Percentiles rank a stretch among this genome's conserved stretches.
phyloP scores from a whole-genome alignment of 2,113 vertebrate genomes.

The Chaenogobius annularis region DNA sequence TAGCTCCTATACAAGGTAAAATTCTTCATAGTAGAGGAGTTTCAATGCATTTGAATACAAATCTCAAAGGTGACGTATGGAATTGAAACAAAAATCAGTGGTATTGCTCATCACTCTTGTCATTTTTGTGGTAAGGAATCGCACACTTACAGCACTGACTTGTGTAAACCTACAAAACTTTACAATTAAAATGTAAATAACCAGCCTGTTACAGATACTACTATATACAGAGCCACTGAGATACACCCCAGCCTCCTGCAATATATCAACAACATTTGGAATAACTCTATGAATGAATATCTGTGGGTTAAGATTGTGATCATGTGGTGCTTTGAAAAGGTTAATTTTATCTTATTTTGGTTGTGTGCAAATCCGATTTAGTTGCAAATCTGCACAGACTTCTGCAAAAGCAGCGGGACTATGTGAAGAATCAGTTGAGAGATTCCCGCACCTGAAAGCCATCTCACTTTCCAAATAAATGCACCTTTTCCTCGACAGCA shows the following conservation, averaged over 20 bases:
- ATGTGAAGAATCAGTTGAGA: constrained; percentile 32
- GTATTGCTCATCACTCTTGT: not conserved
- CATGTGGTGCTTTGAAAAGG: constrained; percentile 8
- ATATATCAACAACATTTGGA: not conserved
- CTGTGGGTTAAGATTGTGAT: constrained; percentile 16
- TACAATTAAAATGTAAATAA: too few relatives aligned
- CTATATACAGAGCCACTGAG: not conserved
- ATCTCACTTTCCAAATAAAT: constrained; percentile 54
- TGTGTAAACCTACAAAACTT: too few relatives aligned
- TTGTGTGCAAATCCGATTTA: constrained; percentile 13
- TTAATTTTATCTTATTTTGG: not conserved
- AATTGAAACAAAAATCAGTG: not conserved
- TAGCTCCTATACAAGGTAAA: too few relatives aligned
- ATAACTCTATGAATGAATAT: not conserved
- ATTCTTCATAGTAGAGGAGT: too few relatives aligned
- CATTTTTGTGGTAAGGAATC: not conserved
- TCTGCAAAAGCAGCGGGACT: constrained; percentile 27
- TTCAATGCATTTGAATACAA: too few relatives aligned
- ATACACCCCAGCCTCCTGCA: not conserved
- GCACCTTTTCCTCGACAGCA: constrained; percentile 56
- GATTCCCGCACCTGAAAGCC: constrained; percentile 47
- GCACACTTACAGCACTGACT: not conserved
- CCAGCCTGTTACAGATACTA: not conserved
- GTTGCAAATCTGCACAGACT: constrained; percentile 11
- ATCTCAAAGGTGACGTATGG: too few relatives aligned